Conservation (phyloP, 2,888 invertebrate genomes). For the Tachina fera region DNA sequence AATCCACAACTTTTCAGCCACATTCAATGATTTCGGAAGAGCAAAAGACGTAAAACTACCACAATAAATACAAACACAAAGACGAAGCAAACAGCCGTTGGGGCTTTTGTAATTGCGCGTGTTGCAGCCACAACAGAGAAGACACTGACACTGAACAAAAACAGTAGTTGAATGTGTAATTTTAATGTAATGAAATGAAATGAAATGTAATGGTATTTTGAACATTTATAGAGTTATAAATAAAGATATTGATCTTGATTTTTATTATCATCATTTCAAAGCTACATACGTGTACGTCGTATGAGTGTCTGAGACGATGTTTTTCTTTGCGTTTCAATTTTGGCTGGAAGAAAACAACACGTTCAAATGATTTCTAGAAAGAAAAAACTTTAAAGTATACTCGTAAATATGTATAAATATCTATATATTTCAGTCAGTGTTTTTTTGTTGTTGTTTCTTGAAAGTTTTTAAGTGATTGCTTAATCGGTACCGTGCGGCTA, state of each 20-base stretch:
- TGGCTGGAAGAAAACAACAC: conserved; percentile 33
- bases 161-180: conserved; percentile 69
- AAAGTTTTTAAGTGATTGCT: conserved; percentile 62
- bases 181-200: conserved; percentile 62
- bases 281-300: background rate
- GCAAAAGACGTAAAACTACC: background rate
- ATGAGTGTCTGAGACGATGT: conserved; percentile 1
- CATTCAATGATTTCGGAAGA: conserved; percentile 20
- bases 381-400: background rate
- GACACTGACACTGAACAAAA: conserved; percentile 31
- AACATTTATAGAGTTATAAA: conserved; percentile 72
- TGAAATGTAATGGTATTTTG: conserved; percentile 67
- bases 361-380: conserved; percentile 43
- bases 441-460: conserved; percentile 19
- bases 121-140: conserved; percentile 22
- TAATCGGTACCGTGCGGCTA: conserved; percentile 48
- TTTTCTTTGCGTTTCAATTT: background rate
- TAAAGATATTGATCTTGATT: conserved; percentile 72
- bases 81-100: conserved; percentile 48
- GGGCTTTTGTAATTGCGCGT: conserved; percentile 37
- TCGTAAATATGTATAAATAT: background rate
- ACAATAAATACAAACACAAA: background rate
- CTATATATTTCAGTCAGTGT: conserved; percentile 1
- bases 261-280: conserved; percentile 57
- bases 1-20: conserved; percentile 43